Base-by-base conservation (phyloP, 2,888 invertebrate species). In the Agrochola litura region DNA sequence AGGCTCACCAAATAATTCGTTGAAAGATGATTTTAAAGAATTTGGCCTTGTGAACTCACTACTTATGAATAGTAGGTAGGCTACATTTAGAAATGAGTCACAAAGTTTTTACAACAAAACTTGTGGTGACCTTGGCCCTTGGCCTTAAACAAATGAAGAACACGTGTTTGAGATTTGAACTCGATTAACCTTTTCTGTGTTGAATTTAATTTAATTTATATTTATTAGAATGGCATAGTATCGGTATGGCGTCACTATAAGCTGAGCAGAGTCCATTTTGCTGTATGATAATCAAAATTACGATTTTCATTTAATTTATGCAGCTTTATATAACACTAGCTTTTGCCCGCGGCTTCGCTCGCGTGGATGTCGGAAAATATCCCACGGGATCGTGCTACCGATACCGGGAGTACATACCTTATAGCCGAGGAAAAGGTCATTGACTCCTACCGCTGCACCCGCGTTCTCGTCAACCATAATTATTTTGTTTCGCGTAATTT, bases 121-220 rank as follows among this genome's bases (percentile, higher is more conserved):
- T 65, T 56, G 37, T 69, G 68, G 64, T 64, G 41, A 68, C 58
- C 68, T 80, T 82, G 10, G 9, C 43, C 10, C 46, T 14, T 46
- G 60, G 16, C 69, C 77, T 83, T 82, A 60, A 56, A 63, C 5
- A 56, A 46, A 54, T 77, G 22, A 63, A 74, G 41, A 81, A 22
- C 56, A 56, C 6, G 25, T 43, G 43, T 76, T 22, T 75, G n/a
- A 25, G 22, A 65, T 10, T 77, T 77, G 49, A 80, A 83, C 77
- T 70, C n/a, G 2, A 52, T 61, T 70, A 54, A 77, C 80, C 60
- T 83, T 60, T 67, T 25, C 37, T 41, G 41, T 22, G 37, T 49
- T 37, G 37, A 37, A 30, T 77, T 22, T 6, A 30, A 43, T 54
- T 49, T 2, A 30, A 58, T 58, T 56, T 58, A 41, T 22, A 22